Evolutionary conservation across 2,888 invertebrate genomes (phyloP), one percentile per base, ranked within the genome.

Genomic region (Dorcus hopei): DNA sequence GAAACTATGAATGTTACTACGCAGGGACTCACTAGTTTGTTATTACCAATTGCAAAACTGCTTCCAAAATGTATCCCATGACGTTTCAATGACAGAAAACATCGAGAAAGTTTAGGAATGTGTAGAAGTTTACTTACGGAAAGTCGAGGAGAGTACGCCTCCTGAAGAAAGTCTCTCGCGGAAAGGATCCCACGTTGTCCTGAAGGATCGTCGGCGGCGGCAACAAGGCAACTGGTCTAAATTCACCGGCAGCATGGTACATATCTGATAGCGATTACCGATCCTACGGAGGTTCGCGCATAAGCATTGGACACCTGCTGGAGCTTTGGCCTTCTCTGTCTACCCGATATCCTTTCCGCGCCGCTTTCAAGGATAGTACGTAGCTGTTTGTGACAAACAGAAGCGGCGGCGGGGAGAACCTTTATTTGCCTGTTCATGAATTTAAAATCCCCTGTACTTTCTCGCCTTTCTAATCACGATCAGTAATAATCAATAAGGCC

Each of bases 191-290:
- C 45, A 16, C 19, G 16, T 45, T 11, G 45, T 49, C 53, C 59
- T 49, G 59, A 33, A 52, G 56, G 49, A 16, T 49, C 52, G 53
- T 54, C 56, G 65, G 59, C 66, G 70, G 62, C 60, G 68, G 68
- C 68, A 66, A 63, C 66, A 64, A 67, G 68, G 65, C 70, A 67
- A 74, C 73, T 73, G 71, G 72, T 69, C 70, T 65, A 69, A 68
- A 71, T 65, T 65, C 69, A 66, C 64, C 71, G 72, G 66, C 73
- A 70, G 70, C 74, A 74, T 72, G 70, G 72, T 74, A 73, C 75
- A 75, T 75, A 74, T 74, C 74, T 74, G 73, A 73, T 73, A 71
- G 69, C 69, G 71, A 71, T 74, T 74, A 75, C 74, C 73, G 74
- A 74, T 75, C 74, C 70, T 70, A 72, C 70, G 69, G 66, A 68